Conservation (phyloP, 1,140 invertebrate species). For the Teleogryllus occipitalis region DNA sequence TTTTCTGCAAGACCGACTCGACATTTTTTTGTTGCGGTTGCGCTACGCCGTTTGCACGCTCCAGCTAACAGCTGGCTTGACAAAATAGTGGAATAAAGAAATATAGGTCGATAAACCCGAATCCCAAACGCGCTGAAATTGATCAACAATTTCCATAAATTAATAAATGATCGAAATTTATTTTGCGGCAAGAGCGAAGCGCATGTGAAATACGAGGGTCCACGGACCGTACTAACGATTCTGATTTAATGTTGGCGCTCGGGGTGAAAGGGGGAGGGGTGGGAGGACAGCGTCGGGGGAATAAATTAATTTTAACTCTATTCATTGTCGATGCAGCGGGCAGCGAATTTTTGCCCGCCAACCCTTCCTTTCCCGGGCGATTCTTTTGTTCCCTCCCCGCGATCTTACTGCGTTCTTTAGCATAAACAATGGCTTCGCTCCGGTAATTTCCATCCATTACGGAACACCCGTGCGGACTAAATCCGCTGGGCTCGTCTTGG, state of each 20-base stretch:
- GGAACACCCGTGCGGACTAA: not conserved
- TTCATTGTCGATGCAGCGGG: not conserved
- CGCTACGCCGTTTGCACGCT: no score
- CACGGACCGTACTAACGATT: not conserved
- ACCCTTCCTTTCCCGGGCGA: not conserved
- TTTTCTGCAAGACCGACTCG: no score
- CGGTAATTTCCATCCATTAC: slow-evolving; percentile 4
- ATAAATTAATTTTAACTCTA: slow-evolving; percentile 6
- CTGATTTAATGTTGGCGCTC: not conserved
- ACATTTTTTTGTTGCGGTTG: no score
- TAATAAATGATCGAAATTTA: slow-evolving; percentile 1
- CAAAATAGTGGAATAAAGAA: no score
- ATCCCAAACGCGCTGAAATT: not conserved
- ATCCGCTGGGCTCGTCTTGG: not conserved
- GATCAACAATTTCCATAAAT: slow-evolving; percentile 2
- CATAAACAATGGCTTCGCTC: not conserved
- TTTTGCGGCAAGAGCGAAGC: not conserved
- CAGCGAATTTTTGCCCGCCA: not conserved
- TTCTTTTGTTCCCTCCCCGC: not conserved
- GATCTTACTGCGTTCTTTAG: slow-evolving; percentile 4
- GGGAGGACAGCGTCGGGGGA: not conserved
- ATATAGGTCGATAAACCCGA: not conserved
- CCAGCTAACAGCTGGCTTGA: no score
- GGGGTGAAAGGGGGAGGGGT: no score
- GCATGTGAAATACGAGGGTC: not conserved